Percentiles rank a stretch among this genome's conserved stretches.
phyloP scores from a whole-genome alignment of 2,797 vertebrate genomes.

The Sebastes matsubarae region DNA sequence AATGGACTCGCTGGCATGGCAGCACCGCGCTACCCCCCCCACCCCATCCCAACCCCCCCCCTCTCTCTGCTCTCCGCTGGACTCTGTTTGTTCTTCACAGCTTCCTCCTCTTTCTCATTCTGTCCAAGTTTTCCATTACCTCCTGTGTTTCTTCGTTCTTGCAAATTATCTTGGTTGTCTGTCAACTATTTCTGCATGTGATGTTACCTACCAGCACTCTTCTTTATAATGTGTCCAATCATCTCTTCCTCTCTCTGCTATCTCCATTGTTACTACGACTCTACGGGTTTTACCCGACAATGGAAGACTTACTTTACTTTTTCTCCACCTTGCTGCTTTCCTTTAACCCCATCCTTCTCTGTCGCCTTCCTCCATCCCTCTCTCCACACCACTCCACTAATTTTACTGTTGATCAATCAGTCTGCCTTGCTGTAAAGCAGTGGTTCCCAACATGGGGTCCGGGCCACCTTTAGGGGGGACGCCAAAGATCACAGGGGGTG shows the following conservation, averaged over 20 bases:
- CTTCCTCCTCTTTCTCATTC: conserved; percentile 62
- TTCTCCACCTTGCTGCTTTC: not conserved
- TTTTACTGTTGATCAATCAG: conserved; percentile 18
- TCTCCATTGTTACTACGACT: not conserved
- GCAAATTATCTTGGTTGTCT: not conserved
- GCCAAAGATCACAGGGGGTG: too few species aligned
- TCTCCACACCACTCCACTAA: conserved; percentile 12
- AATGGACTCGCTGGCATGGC: conserved; percentile 73
- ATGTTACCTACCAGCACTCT: not conserved
- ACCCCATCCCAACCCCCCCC: not conserved
- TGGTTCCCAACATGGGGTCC: fast-evolving
- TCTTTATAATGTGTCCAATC: conserved; percentile 1
- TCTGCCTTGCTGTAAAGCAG: not conserved
- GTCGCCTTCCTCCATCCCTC: not conserved
- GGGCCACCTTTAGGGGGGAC: fast-evolving
- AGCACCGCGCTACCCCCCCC: not conserved
- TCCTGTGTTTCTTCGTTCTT: not conserved
- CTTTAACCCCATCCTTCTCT: not conserved
- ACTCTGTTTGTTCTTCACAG: conserved; percentile 63
- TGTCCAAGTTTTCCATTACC: conserved; percentile 7
- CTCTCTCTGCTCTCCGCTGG: not conserved
- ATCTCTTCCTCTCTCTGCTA: not conserved
- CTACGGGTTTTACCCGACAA: not conserved
- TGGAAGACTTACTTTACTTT: not conserved
- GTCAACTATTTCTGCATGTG: not conserved